These are phyloP conservation scores for Drosophila fungiperda DNA, from an alignment of 2,888 invertebrate genomes.

Conservation along the genomic window DNA sequence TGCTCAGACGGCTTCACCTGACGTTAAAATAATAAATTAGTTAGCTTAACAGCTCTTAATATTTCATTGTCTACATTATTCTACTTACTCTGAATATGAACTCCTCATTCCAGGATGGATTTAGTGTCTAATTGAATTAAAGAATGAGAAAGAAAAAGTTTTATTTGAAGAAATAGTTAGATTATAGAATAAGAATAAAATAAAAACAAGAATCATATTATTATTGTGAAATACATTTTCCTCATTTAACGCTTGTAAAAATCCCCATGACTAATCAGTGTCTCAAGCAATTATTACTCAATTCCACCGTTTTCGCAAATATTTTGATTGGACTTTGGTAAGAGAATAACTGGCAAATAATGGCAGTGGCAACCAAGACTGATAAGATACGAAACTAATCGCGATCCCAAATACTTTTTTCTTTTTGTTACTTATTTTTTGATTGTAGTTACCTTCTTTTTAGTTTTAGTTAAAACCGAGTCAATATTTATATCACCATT, in stretches of 20 bases:
- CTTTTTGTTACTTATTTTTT: background rate
- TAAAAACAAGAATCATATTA: background rate
- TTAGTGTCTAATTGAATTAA: conserved; percentile 90
- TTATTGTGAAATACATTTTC: conserved; percentile 14
- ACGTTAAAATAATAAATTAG: background rate
- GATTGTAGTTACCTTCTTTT: conserved; percentile 91
- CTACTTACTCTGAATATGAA: conserved; percentile 95
- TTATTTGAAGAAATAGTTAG: background rate
- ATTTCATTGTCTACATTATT: background rate
- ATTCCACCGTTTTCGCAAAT: conserved; percentile 16
- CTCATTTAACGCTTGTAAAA: conserved; percentile 1
- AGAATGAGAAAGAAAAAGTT: background rate
- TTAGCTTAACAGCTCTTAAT: background rate
- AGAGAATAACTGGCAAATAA: conserved; percentile 10
- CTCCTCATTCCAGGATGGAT: conserved; percentile 99
- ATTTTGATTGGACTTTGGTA: conserved; percentile 4
- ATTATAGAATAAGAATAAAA: background rate
- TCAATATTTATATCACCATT: conserved; percentile 95
- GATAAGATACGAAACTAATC: conserved; percentile 60
- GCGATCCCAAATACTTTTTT: background rate
- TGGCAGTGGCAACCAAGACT: conserved; percentile 3
- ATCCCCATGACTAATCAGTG: conserved; percentile 16
- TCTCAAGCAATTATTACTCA: conserved; percentile 12
- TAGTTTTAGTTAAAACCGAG: conserved; percentile 97
- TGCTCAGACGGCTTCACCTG: conserved; percentile 96